Percentiles rank a stretch among this genome's conserved stretches.
Conservation (phyloP, 2,797 vertebrate species). For the Rhinogobio ventralis region DNA sequence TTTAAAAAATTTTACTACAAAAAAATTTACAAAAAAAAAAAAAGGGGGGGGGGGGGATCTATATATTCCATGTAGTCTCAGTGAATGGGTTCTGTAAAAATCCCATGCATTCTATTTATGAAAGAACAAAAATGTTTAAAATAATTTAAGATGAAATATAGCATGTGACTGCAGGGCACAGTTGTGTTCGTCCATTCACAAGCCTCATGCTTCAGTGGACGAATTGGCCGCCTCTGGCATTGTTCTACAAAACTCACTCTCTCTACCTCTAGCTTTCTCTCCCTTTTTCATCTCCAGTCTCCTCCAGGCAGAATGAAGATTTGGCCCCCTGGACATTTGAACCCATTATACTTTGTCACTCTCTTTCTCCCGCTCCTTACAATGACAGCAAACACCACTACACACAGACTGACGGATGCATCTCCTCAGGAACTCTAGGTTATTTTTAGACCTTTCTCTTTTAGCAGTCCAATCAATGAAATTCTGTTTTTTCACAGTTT, state of each 20-base stretch:
- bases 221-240: constrained; percentile 10
- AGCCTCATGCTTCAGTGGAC: constrained; percentile 19
- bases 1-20: too few relatives aligned
- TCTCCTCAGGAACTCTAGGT: constrained; percentile 16
- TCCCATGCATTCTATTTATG: background rate
- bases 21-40: too few relatives aligned
- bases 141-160: background rate
- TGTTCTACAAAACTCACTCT: constrained; percentile 31
- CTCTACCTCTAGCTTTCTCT: constrained; percentile 14
- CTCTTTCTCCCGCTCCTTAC: constrained; percentile 28
- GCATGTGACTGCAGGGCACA: background rate
- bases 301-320: constrained; percentile 36
- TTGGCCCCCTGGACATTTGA: constrained; percentile 41
- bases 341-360: constrained; percentile 37
- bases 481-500: constrained; percentile 40
- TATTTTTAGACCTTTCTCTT: constrained; percentile 38
- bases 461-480: constrained; percentile 41
- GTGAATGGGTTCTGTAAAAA: background rate
- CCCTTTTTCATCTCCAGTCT: constrained; percentile 7
- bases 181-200: constrained; percentile 26
- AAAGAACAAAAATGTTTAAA: background rate
- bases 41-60: too few relatives aligned
- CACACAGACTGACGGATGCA: constrained; percentile 33
- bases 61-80: background rate
- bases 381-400: constrained; percentile 37